These are phyloP conservation scores for Hypolimnas misippus DNA, from an alignment of 2,888 invertebrate genomes.

Conservation along the genomic window DNA sequence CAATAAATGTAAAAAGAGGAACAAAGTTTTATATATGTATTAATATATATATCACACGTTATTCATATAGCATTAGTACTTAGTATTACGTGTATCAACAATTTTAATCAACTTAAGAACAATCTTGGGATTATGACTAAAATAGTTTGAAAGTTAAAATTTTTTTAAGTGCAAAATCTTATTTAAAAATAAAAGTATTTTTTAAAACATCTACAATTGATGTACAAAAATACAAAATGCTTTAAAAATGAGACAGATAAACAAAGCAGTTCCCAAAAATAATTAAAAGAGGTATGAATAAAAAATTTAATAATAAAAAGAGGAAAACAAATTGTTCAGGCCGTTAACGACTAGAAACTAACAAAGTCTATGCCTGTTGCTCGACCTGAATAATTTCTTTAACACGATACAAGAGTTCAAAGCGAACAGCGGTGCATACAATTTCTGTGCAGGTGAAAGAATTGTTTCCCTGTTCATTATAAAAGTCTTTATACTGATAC, in stretches of 20 bases:
- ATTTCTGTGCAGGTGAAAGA: slow-evolving; percentile 8
- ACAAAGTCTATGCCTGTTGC: slow-evolving; percentile 16
- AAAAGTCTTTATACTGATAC: slow-evolving; percentile 10
- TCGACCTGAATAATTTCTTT: slow-evolving; percentile 46
- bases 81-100: no score
- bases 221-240: not conserved
- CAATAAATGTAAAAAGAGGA: no score
- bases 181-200: no score
- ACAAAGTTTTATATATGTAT: no score
- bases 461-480: slow-evolving; percentile 14
- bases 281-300: slow-evolving; percentile 8
- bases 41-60: no score
- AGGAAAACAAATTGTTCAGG: not conserved
- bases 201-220: no score
- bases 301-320: not conserved
- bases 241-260: slow-evolving; percentile 11
- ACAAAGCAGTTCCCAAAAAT: slow-evolving; percentile 2
- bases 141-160: no score
- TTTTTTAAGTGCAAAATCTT: no score
- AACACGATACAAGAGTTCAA: slow-evolving; percentile 43
- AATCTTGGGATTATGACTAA: no score
- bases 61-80: no score
- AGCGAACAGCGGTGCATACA: slow-evolving; percentile 36
- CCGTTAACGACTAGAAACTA: slow-evolving; percentile 4
- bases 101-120: no score